Percentiles rank a stretch among this genome's conserved stretches.
Evolutionary conservation across 2,113 vertebrate genomes (phyloP).

Genomic region (Silurus asotus): DNA sequence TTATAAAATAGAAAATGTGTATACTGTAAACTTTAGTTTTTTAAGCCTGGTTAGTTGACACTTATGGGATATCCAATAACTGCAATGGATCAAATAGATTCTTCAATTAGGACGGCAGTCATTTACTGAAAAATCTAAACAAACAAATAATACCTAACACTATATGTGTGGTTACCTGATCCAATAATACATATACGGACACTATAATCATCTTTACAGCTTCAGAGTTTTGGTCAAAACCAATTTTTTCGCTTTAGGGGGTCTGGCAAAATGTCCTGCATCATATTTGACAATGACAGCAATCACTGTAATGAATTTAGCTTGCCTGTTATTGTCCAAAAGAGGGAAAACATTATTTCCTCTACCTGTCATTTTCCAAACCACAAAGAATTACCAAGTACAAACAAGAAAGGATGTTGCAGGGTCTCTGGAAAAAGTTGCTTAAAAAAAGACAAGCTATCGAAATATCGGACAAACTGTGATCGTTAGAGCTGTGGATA

Average conservation of each 20-base stretch:
- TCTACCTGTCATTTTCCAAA: not conserved
- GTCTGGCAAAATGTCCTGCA: not conserved
- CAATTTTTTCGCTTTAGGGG: not conserved
- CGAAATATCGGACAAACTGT: no score
- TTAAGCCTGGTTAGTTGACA: not conserved
- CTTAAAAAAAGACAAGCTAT: not conserved
- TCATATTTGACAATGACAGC: not conserved
- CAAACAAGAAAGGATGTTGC: not conserved
- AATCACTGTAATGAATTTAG: not conserved
- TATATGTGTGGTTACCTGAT: not conserved
- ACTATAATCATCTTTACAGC: not conserved
- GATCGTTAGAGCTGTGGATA: no score
- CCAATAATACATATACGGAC: not conserved
- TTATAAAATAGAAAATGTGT: slow-evolving; percentile 16
- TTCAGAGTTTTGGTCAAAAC: not conserved
- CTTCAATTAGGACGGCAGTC: slow-evolving; percentile 16
- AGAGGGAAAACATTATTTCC: not conserved
- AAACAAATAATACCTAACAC: not conserved
- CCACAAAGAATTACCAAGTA: not conserved
- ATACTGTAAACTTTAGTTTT: no score
- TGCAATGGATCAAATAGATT: not conserved
- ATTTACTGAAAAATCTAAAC: not conserved
- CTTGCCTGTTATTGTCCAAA: not conserved
- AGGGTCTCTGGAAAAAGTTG: not conserved
- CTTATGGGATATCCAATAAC: no score